A percentile compares a stretch with the other conserved stretches of the same genome.
phyloP scores from a whole-genome alignment of 2,888 invertebrate species.

The Machimus atricapillus region DNA sequence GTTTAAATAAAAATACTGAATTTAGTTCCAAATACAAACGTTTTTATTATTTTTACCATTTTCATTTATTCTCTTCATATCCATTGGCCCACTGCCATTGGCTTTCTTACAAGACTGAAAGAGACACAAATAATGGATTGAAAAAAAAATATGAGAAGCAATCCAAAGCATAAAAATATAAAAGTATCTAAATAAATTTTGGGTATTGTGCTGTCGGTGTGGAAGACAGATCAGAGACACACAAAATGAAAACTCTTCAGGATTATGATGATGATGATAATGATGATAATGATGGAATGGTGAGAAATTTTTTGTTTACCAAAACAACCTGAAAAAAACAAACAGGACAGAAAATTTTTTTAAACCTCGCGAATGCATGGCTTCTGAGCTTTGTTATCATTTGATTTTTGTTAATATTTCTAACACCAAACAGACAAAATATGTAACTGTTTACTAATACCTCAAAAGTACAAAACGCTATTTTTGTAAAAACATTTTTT shows the following conservation, averaged over 20 bases:
- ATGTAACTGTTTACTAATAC: conserved; percentile 5
- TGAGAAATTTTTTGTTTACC: conserved; percentile 27
- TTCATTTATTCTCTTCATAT: not conserved
- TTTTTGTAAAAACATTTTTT: not conserved
- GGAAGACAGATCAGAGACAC: not conserved
- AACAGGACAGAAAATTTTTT: not conserved
- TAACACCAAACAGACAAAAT: not conserved
- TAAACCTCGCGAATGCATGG: conserved; percentile 44
- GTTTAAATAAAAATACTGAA: conserved; percentile 30
- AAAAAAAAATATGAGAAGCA: not conserved
- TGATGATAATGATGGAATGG: conserved; percentile 23
- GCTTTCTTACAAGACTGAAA: conserved; percentile 4
- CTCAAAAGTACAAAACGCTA: conserved; percentile 2
- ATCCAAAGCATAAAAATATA: not conserved
- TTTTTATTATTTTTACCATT: conserved; percentile 22
- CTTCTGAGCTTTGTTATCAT: conserved; percentile 29
- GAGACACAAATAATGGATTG: not conserved
- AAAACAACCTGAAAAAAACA: not conserved
- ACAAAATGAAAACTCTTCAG: not conserved
- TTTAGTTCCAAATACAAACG: conserved; percentile 25
- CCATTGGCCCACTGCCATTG: not conserved
- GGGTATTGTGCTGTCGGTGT: not conserved
- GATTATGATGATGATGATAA: not conserved
- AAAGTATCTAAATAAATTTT: not conserved
- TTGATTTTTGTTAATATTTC: conserved; percentile 28